Evolutionary conservation across 2,113 vertebrate genomes (phyloP).

Genomic region (Callocephalon fimbriatum): DNA sequence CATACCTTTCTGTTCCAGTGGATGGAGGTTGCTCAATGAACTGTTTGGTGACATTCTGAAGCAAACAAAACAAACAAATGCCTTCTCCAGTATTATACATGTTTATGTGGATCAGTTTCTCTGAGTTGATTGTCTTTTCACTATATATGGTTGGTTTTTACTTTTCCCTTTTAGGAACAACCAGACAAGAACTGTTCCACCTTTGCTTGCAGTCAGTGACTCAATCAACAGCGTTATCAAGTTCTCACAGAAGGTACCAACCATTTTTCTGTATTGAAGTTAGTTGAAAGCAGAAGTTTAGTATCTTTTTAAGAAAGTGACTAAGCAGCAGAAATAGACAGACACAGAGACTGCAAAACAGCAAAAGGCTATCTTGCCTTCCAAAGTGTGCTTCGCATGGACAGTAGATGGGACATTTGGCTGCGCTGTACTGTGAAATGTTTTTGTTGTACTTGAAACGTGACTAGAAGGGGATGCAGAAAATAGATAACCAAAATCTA

Average conservation of each 20-base stretch:
- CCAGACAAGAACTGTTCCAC: neutral
- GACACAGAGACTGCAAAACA: neutral
- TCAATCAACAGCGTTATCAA: neutral
- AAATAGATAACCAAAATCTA: neutral
- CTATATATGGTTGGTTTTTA: neutral
- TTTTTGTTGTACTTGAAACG: neutral
- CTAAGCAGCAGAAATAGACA: neutral
- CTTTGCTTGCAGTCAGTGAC: neutral
- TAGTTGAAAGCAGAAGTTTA: neutral
- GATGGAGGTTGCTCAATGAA: neutral
- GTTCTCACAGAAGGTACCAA: neutral
- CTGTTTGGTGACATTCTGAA: neutral
- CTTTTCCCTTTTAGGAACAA: neutral
- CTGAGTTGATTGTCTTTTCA: neutral
- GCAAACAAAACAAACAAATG: neutral
- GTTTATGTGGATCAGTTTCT: neutral
- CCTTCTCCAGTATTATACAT: neutral
- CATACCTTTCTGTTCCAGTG: neutral
- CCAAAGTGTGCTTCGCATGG: neutral
- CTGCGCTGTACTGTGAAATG: accelerated
- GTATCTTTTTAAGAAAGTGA: neutral
- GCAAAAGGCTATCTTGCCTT: neutral
- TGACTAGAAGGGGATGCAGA: neutral
- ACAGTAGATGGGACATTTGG: neutral
- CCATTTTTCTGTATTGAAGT: neutral